These are phyloP conservation scores for Taeniopygia guttata DNA, from an alignment of 2,797 vertebrate species.

Conservation along the genomic window DNA sequence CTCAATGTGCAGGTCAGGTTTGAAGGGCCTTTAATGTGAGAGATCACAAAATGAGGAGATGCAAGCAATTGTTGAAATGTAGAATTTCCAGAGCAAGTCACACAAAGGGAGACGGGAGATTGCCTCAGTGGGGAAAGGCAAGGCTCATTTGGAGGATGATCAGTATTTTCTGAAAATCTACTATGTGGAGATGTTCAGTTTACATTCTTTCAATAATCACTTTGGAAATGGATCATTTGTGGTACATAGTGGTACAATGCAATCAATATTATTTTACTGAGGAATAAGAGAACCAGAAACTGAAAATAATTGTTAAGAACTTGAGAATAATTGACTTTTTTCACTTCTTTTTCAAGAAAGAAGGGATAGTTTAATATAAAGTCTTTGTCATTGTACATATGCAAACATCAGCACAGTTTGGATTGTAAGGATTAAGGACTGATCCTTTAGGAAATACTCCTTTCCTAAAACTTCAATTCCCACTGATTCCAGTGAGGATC, in stretches of 20 bases:
- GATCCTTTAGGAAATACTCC: neutral
- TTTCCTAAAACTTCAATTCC: neutral
- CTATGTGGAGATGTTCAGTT: neutral
- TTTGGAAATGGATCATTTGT: too few species aligned
- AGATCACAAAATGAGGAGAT: neutral
- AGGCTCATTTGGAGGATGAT: neutral
- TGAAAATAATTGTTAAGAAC: neutral
- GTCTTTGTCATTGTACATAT: neutral
- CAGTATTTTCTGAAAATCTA: neutral
- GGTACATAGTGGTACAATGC: neutral
- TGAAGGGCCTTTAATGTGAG: neutral
- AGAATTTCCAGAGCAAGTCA: neutral
- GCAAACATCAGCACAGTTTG: neutral
- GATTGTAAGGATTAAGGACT: neutral
- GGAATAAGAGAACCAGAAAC: neutral
- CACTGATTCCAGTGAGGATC: neutral
- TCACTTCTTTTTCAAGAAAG: neutral
- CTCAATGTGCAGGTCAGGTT: conserved; percentile 8
- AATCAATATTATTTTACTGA: neutral
- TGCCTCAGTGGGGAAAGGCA: neutral
- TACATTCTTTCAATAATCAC: neutral
- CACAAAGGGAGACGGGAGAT: neutral
- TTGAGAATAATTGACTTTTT: neutral
- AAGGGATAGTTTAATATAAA: neutral
- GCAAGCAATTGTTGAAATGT: neutral